phyloP scores from a whole-genome alignment of 2,113 vertebrate genomes.

The Gymnocephalus cernua region DNA sequence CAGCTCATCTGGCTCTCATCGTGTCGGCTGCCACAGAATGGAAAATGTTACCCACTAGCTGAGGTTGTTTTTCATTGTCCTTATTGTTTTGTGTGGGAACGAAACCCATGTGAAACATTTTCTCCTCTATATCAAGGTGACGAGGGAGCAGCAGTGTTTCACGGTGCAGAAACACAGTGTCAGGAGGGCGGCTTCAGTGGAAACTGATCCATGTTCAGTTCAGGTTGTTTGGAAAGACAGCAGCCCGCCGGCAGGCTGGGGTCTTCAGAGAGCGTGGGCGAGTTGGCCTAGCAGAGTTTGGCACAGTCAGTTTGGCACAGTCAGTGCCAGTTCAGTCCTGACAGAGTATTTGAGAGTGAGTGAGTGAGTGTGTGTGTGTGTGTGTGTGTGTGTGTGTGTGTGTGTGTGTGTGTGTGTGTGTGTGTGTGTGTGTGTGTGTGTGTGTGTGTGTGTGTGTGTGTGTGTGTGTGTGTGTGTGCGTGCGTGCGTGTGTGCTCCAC shows the following conservation, averaged over 20 bases:
- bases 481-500: background rate
- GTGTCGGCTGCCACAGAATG: background rate
- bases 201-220: conserved; percentile 44
- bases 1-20: conserved; percentile 27
- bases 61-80: background rate
- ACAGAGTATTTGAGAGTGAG: background rate
- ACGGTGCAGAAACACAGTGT: conserved; percentile 22
- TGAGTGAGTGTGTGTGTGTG: background rate
- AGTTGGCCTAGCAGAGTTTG: conserved; percentile 39
- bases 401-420: background rate
- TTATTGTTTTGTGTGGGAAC: conserved; percentile 7
- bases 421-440: background rate
- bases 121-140: conserved; percentile 14
- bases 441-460: background rate
- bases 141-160: conserved; percentile 8
- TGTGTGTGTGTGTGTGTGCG: conserved; percentile 3
- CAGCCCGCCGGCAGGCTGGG: conserved; percentile 32
- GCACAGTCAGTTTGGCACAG: conserved; percentile 48
- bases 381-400: background rate
- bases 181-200: conserved; percentile 38
- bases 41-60: background rate
- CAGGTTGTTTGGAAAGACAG: conserved; percentile 50
- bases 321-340: conserved; percentile 5
- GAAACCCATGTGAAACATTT: conserved; percentile 7
- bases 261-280: conserved; percentile 52